Evolutionary conservation across 2,113 vertebrate species (phyloP), one percentile per base, ranked within the genome.

Genomic region (Motacilla tschutschensis): DNA sequence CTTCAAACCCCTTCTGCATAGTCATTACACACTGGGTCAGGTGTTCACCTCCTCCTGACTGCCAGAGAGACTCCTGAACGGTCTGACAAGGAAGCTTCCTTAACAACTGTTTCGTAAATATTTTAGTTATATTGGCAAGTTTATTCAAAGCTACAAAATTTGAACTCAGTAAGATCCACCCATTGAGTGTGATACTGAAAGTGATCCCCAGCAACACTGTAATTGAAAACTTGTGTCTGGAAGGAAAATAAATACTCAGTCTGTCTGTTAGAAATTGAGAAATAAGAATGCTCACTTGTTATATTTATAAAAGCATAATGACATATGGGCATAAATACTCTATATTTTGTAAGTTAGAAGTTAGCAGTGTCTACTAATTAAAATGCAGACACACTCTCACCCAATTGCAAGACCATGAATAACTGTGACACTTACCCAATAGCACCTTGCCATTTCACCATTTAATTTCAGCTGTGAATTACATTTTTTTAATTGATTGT

Each of bases 391-490:
- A 88, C 92, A 87, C 63, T 89, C 85, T 66, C 64, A 54, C 46
- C 89, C 51, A 29, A 78, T 55, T 89, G 71, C 10, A 81, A 93
- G 77, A 79, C 82, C 58, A 59, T 96, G 95, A 95, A 94, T 95
- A 95, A 95, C 72, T 79, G 85, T 95, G 97, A 93, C 95, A 93
- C 43, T 92, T 94, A 28, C n/a, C 58, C 95, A 73, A 90, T 94
- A 91, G 75, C 63, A 70, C 90, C 87, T 91, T 79, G 47, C 72
- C 58, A 74, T 78, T 93, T 95, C 84, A 83, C 92, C 40, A 26
- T 93, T 91, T 91, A 92, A 91, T 51, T 94, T 83, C 65, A 91
- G 70, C 79, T 63, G 28, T 25, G 51, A 78, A 78, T 78, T 80
- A 55, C 41, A 89, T 89, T 90, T 95, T 78, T 88, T 79, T 4